phyloP scores from a whole-genome alignment of 2,113 vertebrate genomes.

The Rhadina sibilatrix region DNA sequence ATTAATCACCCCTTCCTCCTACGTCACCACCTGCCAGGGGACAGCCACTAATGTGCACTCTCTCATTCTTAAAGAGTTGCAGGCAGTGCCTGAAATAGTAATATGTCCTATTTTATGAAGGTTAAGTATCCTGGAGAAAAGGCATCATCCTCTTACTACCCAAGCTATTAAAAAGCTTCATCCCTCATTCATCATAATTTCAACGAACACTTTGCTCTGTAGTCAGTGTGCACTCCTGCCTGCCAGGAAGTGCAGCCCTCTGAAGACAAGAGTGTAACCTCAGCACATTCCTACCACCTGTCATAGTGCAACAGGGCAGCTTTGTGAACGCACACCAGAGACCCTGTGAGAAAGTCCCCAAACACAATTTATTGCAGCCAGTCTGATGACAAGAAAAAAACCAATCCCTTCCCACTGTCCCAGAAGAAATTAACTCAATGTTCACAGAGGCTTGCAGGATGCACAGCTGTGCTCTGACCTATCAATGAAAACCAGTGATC shows the following conservation, averaged over 20 bases:
- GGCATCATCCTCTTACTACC: background rate
- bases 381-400: background rate
- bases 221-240: background rate
- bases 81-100: background rate
- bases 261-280: background rate
- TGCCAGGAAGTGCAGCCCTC: background rate
- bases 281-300: background rate
- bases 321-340: rapidly evolving
- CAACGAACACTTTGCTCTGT: rapidly evolving
- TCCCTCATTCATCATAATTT: background rate
- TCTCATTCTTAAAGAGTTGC: background rate
- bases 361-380: background rate
- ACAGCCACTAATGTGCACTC: background rate
- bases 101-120: slow-evolving; percentile 16
- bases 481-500: background rate
- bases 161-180: slow-evolving; percentile 2
- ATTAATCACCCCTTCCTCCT: background rate
- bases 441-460: background rate
- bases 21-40: background rate
- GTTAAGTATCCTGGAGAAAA: slow-evolving; percentile 26
- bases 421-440: background rate
- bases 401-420: background rate
- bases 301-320: background rate
- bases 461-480: background rate
- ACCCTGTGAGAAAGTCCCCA: background rate